Evolutionary conservation across 2,113 vertebrate species (phyloP).

Genomic region (Sardina pilchardus): DNA sequence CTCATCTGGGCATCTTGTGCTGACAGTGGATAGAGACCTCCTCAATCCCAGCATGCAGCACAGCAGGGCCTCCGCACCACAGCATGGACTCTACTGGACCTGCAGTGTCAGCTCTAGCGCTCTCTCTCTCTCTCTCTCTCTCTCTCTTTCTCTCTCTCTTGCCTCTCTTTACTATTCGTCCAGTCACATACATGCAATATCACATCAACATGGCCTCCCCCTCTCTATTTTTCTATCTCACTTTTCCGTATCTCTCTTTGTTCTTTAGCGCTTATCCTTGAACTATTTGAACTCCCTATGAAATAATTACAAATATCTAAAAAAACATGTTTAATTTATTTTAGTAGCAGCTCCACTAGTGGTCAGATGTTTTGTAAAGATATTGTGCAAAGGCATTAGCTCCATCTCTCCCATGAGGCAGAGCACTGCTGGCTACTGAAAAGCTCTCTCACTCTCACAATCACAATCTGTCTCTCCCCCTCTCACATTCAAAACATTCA

Average conservation of each 20-base stretch:
- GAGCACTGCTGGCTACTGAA: too few relatives aligned
- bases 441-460: neutral
- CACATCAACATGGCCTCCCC: too few relatives aligned
- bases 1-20: neutral
- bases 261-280: too few relatives aligned
- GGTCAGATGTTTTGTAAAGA: too few relatives aligned
- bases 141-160: conserved; percentile 3
- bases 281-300: too few relatives aligned
- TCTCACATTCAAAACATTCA: neutral
- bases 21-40: neutral
- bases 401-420: too few relatives aligned
- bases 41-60: neutral
- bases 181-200: too few relatives aligned
- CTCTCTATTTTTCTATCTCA: neutral
- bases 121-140: conserved; percentile 6
- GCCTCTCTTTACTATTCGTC: neutral
- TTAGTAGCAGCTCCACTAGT: too few relatives aligned
- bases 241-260: neutral
- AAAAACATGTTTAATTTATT: too few relatives aligned
- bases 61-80: neutral
- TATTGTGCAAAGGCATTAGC: too few relatives aligned
- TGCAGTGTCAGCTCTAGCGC: neutral
- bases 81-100: neutral
- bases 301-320: too few relatives aligned
- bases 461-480: neutral